These are phyloP conservation scores for Paramacrobiotus metropolitanus DNA, from an alignment of 1,140 invertebrate species.

Conservation along the genomic window DNA sequence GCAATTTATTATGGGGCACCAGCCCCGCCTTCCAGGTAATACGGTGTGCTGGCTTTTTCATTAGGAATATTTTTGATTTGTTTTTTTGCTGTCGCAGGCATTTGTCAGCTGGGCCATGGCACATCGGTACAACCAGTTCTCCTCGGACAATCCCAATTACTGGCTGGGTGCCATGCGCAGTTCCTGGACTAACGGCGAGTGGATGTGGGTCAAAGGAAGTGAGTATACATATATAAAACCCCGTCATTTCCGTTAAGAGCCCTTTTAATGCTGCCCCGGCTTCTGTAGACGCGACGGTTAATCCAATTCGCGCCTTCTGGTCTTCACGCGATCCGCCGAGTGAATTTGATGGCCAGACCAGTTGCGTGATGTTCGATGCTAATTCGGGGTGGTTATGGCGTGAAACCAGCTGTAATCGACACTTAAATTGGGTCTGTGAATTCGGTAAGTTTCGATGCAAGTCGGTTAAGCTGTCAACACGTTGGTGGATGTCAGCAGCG, in stretches of 20 bases:
- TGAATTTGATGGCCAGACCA: conserved; percentile 33
- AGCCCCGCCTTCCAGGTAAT: conserved; percentile 45
- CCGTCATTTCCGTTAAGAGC: background rate
- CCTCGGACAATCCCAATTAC: conserved; percentile 52
- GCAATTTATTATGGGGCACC: conserved; percentile 67
- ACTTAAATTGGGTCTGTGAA: conserved; percentile 74
- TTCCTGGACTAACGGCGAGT: background rate
- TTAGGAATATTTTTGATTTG: background rate
- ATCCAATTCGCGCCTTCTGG: background rate
- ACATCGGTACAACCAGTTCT: conserved; percentile 7
- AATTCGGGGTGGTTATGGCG: conserved; percentile 84
- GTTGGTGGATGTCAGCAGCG: no score
- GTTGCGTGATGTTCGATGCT: conserved; percentile 70
- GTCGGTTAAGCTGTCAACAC: no score
- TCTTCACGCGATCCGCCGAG: background rate
- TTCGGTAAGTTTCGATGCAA: conserved; percentile 53
- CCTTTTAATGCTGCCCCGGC: background rate
- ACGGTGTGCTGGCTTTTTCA: background rate
- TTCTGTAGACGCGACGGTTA: background rate
- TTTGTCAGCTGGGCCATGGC: conserved; percentile 57
- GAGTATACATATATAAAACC: background rate
- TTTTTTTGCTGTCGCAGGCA: conserved; percentile 35
- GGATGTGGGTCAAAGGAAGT: conserved; percentile 5
- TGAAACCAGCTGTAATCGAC: conserved; percentile 60
- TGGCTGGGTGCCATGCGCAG: conserved; percentile 71